Evolutionary conservation across 2,113 vertebrate species (phyloP).

Genomic region (Meriones unguiculatus): DNA sequence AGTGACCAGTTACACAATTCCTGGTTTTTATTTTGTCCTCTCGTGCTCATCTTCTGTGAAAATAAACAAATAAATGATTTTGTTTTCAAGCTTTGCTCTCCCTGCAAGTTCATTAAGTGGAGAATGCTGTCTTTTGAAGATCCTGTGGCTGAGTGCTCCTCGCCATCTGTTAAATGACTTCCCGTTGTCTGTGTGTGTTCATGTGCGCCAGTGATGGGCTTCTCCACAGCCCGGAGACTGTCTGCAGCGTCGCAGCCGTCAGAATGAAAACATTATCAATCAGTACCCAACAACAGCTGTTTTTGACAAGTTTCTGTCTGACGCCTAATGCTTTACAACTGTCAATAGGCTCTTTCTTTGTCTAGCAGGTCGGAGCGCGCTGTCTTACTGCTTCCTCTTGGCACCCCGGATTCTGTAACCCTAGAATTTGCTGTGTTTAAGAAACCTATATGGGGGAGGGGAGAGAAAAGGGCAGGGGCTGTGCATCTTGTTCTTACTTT

Average conservation of each 20-base stretch:
- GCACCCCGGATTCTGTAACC: conserved; percentile 86
- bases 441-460: conserved; percentile 76
- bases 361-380: conserved; percentile 86
- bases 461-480: neutral
- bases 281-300: conserved; percentile 96
- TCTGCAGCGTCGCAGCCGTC: conserved; percentile 87
- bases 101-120: conserved; percentile 81
- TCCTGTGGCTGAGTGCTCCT: conserved; percentile 82
- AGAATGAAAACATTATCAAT: conserved; percentile 97
- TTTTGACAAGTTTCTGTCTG: conserved; percentile 97
- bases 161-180: conserved; percentile 89
- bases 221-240: conserved; percentile 87
- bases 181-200: conserved; percentile 75
- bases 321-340: conserved; percentile 96
- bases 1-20: conserved; percentile 31
- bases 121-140: conserved; percentile 83
- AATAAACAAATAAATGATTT: conserved; percentile 48
- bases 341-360: conserved; percentile 92
- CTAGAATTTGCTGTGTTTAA: conserved; percentile 84
- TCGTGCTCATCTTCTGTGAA: conserved; percentile 71
- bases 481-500: conserved; percentile 82
- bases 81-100: conserved; percentile 70
- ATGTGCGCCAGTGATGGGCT: conserved; percentile 85
- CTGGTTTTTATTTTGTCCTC: conserved; percentile 54
- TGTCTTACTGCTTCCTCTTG: conserved; percentile 83